Evolutionary conservation across 1,140 invertebrate species (phyloP), one percentile per base, ranked within the genome.

Genomic region (Cherax quadricarinatus): DNA sequence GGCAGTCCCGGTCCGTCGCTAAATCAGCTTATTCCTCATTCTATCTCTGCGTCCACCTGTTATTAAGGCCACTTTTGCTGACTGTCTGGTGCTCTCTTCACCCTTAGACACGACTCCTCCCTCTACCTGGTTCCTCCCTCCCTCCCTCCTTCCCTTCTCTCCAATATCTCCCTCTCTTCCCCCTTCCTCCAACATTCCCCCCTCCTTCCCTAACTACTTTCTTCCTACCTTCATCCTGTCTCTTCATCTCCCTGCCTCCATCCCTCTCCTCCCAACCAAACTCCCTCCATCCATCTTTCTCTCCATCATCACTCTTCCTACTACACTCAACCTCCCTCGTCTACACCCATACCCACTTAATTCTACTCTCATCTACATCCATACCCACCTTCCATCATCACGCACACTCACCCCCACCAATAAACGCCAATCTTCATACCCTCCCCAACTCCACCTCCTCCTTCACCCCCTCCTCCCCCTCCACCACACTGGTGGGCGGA

Each of bases 61-160:
- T 81, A 88, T 88, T 88, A 88, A 79, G 86, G 12, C 86, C 86
- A 80, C 79, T 88, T 88, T 75, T 88, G 79, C 86, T 88, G 86
- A 88, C 73, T 88, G 86, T 88, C 86, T 88, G 86, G 21, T 88
- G 86, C 86, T 78, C 51, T 48, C 53, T 62, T 57, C n/a, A 30
- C 53, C 81, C 16, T 53, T n/a, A 16, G 24, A 16, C 51, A 49
- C 51, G 21, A 24, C 53, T 62, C 53, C 53, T 24, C 51, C 80
- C 51, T 53, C 51, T 49, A 51, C 49, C 73, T 75, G 48, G 4
- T 75, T 53, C 51, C 62, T 49, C 85, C n/a, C 49, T 53, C 48
- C 24, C 73, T 57, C 73, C 16, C 51, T 57, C 18, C 49, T 30
- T 60, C 81, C n/a, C 79, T 81, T 48, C 21, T 10, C 51, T 53